Conservation (phyloP, 1,140 invertebrate species). For the Phenacoccus solenopsis region DNA sequence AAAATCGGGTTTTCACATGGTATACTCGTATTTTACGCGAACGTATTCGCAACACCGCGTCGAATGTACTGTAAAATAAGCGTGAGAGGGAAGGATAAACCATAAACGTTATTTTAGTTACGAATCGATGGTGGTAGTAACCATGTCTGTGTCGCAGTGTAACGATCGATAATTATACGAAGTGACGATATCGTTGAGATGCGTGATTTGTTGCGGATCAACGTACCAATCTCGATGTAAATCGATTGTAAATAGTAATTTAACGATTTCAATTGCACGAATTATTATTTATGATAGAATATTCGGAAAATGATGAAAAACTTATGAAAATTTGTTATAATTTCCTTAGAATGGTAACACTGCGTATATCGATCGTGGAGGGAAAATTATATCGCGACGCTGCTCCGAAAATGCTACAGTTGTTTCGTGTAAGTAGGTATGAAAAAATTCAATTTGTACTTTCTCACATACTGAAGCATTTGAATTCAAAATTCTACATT, state of each 20-base stretch:
- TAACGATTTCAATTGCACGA: too few species aligned
- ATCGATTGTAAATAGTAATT: too few species aligned
- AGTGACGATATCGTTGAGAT: too few species aligned
- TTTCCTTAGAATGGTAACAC: background rate
- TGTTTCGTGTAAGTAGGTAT: background rate
- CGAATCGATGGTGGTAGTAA: background rate
- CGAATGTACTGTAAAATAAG: background rate
- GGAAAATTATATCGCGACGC: too few species aligned
- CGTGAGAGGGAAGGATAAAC: background rate
- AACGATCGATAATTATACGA: background rate
- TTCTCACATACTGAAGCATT: too few species aligned
- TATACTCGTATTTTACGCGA: background rate
- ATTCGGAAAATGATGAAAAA: too few species aligned
- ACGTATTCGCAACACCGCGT: background rate
- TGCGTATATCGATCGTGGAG: background rate
- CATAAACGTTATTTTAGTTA: background rate
- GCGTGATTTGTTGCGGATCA: too few species aligned
- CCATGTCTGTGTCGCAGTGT: background rate
- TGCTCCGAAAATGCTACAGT: background rate
- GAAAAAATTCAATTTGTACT: background rate
- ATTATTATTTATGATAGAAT: too few species aligned
- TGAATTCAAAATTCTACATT: too few species aligned
- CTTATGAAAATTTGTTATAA: too few species aligned
- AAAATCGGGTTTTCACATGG: background rate
- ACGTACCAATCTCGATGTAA: too few species aligned